A percentile compares a stretch with the other conserved stretches of the same genome.
Conservation (phyloP, 2,888 invertebrate species). For the Piscicola geometra region DNA sequence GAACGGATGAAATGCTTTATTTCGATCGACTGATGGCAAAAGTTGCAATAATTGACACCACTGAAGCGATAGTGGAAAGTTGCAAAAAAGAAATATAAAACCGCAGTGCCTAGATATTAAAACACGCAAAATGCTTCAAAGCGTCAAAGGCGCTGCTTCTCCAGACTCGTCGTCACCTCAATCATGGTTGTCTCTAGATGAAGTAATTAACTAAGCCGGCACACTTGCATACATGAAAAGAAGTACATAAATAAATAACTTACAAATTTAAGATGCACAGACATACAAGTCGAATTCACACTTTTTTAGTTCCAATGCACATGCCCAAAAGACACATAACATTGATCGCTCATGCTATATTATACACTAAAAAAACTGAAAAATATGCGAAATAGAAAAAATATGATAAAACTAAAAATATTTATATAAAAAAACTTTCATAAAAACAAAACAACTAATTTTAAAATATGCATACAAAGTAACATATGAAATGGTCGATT, state of each 20-base stretch:
- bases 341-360: too few species aligned
- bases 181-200: background rate
- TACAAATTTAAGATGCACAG: too few species aligned
- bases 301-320: too few species aligned
- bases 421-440: background rate
- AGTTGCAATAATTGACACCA: conserved; percentile 5
- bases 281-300: too few species aligned
- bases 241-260: background rate
- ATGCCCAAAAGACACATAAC: too few species aligned
- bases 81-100: background rate
- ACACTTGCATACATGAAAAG: background rate
- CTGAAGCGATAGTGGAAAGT: conserved; percentile 15
- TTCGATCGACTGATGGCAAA: conserved; percentile 2
- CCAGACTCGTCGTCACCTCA: background rate
- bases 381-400: too few species aligned
- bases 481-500: conserved; percentile 1
- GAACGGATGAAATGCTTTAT: conserved; percentile 5
- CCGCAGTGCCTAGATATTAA: conserved; percentile 5
- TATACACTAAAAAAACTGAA: too few species aligned
- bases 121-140: background rate
- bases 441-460: background rate
- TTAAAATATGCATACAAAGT: background rate
- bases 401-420: too few species aligned
- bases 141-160: too few species aligned
- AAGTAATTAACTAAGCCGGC: background rate